phyloP scores from a whole-genome alignment of 2,797 vertebrate genomes.

The Brotula barbata region DNA sequence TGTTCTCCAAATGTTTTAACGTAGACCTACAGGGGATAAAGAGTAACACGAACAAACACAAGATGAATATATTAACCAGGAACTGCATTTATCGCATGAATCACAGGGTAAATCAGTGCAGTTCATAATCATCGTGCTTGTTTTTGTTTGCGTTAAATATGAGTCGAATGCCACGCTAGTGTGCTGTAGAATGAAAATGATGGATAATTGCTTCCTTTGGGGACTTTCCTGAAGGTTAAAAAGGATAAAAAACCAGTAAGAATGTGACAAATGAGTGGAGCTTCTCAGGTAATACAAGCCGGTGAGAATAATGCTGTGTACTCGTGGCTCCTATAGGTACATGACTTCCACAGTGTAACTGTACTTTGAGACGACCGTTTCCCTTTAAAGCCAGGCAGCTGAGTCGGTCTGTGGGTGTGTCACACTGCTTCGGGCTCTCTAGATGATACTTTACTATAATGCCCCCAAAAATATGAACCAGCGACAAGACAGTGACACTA shows the following conservation, averaged over 20 bases:
- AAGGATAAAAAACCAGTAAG: not conserved
- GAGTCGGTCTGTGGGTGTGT: slow-evolving; percentile 31
- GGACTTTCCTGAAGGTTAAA: too few relatives aligned
- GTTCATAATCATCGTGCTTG: not conserved
- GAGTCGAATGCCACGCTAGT: too few relatives aligned
- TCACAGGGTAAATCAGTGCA: too few relatives aligned
- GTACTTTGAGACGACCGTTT: slow-evolving; percentile 38
- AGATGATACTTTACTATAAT: slow-evolving; percentile 11
- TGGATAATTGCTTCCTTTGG: too few relatives aligned
- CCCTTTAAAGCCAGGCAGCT: slow-evolving; percentile 18
- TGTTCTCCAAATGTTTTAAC: slow-evolving; percentile 94
- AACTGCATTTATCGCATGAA: too few relatives aligned
- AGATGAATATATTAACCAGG: too few relatives aligned
- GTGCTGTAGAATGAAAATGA: too few relatives aligned
- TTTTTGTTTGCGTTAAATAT: too few relatives aligned
- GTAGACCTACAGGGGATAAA: slow-evolving; percentile 81
- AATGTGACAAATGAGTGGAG: slow-evolving; percentile 8
- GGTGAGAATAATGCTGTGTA: slow-evolving; percentile 26
- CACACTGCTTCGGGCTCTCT: slow-evolving; percentile 21
- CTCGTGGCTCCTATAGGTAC: slow-evolving; percentile 16
- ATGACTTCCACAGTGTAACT: slow-evolving; percentile 16
- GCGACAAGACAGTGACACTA: too few relatives aligned
- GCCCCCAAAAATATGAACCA: slow-evolving; percentile 16
- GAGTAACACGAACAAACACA: not conserved
- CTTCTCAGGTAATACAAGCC: slow-evolving; percentile 35